Percentiles rank a stretch among this genome's conserved stretches.
Evolutionary conservation across 2,797 vertebrate genomes (phyloP).

Genomic region (Microchirus variegatus): DNA sequence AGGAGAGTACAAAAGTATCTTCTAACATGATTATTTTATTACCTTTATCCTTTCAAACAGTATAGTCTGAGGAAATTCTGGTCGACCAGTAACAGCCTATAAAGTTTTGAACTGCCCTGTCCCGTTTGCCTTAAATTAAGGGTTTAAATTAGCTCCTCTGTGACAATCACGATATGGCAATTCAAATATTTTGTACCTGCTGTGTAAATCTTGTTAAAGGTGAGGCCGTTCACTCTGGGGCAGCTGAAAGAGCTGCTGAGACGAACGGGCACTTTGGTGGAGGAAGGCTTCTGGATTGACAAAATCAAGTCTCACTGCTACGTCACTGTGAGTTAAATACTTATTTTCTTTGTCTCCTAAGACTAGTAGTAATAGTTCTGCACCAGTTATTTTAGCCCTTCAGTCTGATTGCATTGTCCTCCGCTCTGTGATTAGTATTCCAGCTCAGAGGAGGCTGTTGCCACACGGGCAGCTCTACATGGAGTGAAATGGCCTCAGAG

Average conservation of each 20-base stretch:
- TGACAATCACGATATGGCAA: too few relatives aligned
- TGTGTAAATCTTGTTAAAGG: conserved; percentile 70
- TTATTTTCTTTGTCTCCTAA: background rate
- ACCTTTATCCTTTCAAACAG: too few relatives aligned
- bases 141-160: too few relatives aligned
- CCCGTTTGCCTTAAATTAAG: too few relatives aligned
- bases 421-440: conserved; percentile 80
- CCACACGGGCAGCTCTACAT: conserved; percentile 88
- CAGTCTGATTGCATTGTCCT: background rate
- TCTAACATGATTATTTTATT: too few relatives aligned
- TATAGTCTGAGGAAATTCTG: too few relatives aligned
- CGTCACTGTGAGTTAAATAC: conserved; percentile 84
- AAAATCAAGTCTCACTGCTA: conserved; percentile 95
- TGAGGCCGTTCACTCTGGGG: conserved; percentile 91
- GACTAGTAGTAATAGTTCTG: background rate
- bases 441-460: conserved; percentile 85
- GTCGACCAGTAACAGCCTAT: too few relatives aligned
- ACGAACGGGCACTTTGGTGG: conserved; percentile 87
- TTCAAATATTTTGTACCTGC: background rate
- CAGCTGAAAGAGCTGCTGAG: conserved; percentile 91
- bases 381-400: background rate
- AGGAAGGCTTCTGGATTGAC: conserved; percentile 93
- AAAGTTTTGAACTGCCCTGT: too few relatives aligned
- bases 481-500: conserved; percentile 95
- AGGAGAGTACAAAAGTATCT: too few relatives aligned